Percentiles rank a stretch among this genome's conserved stretches.
These are phyloP conservation scores for Ptilodon capucinus DNA, from an alignment of 2,888 invertebrate genomes.

Conservation along the genomic window DNA sequence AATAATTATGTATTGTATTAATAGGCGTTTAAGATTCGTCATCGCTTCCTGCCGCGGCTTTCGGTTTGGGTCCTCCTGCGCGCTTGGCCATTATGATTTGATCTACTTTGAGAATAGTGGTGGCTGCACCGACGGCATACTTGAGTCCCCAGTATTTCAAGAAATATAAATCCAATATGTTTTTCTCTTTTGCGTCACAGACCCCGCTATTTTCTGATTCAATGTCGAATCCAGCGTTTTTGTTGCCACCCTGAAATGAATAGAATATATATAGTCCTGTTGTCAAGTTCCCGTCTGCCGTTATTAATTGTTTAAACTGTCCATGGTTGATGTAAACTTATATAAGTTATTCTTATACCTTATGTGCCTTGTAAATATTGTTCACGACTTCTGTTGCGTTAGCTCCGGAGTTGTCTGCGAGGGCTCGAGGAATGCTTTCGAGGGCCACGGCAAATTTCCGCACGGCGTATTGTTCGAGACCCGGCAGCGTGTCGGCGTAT, in stretches of 20 bases:
- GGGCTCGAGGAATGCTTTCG: constrained; percentile 94
- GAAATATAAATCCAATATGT: constrained; percentile 91
- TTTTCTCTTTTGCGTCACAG: constrained; percentile 89
- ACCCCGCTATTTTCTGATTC: constrained; percentile 88
- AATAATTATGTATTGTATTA: constrained; percentile 15
- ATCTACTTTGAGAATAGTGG: constrained; percentile 96
- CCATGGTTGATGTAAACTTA: no score
- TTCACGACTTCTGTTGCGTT: constrained; percentile 94
- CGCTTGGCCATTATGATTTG: constrained; percentile 99
- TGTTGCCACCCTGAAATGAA: neutral
- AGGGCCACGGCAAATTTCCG: constrained; percentile 95
- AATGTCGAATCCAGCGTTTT: constrained; percentile 89
- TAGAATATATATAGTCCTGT: neutral
- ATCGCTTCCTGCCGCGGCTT: constrained; percentile 85
- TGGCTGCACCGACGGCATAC: constrained; percentile 96
- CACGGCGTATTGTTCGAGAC: constrained; percentile 98
- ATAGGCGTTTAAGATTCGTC: constrained; percentile 84
- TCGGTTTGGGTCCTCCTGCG: constrained; percentile 96
- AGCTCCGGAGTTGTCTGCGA: constrained; percentile 97
- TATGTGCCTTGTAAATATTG: constrained; percentile 96
- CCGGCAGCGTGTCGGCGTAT: constrained; percentile 95
- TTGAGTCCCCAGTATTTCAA: constrained; percentile 97
- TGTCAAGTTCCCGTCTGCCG: no score
- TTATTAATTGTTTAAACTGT: no score
- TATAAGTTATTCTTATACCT: no score